Base-by-base conservation (phyloP, 2,797 vertebrate species). In the Smutsia temminckii region DNA sequence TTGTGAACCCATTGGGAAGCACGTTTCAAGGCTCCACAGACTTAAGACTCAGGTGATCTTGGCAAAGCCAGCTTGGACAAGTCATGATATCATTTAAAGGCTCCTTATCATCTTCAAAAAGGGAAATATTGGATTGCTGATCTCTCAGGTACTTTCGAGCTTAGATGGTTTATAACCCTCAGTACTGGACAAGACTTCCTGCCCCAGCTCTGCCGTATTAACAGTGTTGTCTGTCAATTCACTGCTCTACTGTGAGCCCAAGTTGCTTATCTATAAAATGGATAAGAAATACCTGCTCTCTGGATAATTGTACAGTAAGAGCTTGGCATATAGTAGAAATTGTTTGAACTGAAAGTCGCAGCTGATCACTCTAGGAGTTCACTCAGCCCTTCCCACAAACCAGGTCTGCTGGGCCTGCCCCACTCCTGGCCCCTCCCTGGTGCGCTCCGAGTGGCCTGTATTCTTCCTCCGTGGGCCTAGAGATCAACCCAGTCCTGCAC, bases 381-480 rank as follows among this genome's bases (percentile, higher is more conserved):
- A 4, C 40, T 51, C 13, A 9, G 16, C 21, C 23, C 20, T 61
- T 64, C 86, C 8, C n/a, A 23, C 29, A 55, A 2, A 21, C 34
- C 32, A 1, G 12, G 86, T 66, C 34, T 66, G 32, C 51, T 10
- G 2, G 8, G 13, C 6, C 46, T 12, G 68, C 51, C 8, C 2
- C 37, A 16, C 3, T 20, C 16, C 1, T 5, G 20, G 40, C 42
- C 29, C 3, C 14, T 1, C 2, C 20, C 6, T 27, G 29, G 42
- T 25, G 10, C 20, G 0, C 34, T 86, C 37, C 40, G 27, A 2
- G 4, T 32, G 55, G 16, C 25, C 53, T 20, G 0, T 12, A 4
- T 32, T 25, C 6, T 37, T 78, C 71, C 29, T 77, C 13, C 18
- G 0, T 21, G 29, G 49, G 20, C 51, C 78, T 78, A n/a, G 13